Evolutionary conservation across 2,797 vertebrate species (phyloP).

Genomic region (Cossypha dichroa): DNA sequence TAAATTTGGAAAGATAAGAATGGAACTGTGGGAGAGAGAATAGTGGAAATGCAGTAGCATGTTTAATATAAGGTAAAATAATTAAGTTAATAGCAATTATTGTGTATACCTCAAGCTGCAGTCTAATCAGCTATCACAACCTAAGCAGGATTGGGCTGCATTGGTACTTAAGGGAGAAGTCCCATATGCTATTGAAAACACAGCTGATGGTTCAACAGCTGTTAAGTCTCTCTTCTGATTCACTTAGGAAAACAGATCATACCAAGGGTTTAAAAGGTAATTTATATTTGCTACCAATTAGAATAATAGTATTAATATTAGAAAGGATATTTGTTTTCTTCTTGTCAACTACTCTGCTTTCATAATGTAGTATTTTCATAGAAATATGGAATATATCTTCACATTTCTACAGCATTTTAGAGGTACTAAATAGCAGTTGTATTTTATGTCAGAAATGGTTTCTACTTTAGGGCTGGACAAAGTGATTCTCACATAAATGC

Average conservation of each 20-base stretch:
- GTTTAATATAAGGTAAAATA: slow-evolving; percentile 29
- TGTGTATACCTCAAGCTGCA: slow-evolving; percentile 16
- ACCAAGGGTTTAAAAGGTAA: background rate
- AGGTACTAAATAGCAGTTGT: background rate
- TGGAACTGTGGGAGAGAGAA: background rate
- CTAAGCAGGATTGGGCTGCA: slow-evolving; percentile 32
- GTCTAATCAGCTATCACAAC: slow-evolving; percentile 15
- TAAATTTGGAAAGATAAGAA: background rate
- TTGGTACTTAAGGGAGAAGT: slow-evolving; percentile 10
- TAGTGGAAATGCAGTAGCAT: background rate
- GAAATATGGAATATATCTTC: background rate
- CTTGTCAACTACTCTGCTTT: background rate
- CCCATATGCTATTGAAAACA: background rate
- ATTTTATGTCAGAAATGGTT: background rate
- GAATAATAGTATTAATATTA: background rate
- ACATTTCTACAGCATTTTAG: background rate
- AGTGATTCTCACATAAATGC: background rate
- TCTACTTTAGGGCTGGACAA: background rate
- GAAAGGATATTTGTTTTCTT: background rate
- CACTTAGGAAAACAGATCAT: background rate
- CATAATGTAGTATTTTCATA: background rate
- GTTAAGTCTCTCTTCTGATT: background rate
- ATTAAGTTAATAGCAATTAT: slow-evolving; percentile 27
- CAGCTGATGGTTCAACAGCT: background rate
- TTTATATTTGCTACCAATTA: background rate